Evolutionary conservation across 2,888 invertebrate species (phyloP).

Genomic region (Synanthedon andrenaeformis): DNA sequence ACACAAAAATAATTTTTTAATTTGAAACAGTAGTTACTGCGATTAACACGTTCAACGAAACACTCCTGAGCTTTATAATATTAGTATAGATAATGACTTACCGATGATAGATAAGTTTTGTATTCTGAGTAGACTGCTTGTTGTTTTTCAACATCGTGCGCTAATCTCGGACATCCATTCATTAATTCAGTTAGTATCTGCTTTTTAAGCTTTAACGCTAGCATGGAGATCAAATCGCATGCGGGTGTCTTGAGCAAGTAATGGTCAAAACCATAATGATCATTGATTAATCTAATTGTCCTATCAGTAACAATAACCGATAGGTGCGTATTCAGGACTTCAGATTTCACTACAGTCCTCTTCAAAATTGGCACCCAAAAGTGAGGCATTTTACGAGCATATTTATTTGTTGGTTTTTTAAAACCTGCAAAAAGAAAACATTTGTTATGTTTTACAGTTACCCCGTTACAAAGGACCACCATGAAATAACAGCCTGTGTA

Average conservation of each 20-base stretch:
- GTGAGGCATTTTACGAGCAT: constrained; percentile 76
- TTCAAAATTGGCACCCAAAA: constrained; percentile 90
- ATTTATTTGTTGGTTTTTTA: constrained; percentile 64
- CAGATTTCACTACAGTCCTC: constrained; percentile 87
- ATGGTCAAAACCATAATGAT: constrained; percentile 93
- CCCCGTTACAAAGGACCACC: no score
- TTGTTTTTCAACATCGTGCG: constrained; percentile 75
- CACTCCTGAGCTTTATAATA: no score
- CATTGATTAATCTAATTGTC: constrained; percentile 86
- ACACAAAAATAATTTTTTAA: no score
- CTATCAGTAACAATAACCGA: constrained; percentile 86
- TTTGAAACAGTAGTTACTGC: no score
- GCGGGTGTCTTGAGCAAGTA: constrained; percentile 94
- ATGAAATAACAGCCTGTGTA: no score
- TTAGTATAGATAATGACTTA: constrained; percentile 55
- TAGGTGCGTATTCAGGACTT: constrained; percentile 88
- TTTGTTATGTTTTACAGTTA: neutral
- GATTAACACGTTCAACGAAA: no score
- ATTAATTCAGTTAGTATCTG: constrained; percentile 82
- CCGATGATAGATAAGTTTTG: constrained; percentile 82
- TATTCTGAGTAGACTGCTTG: constrained; percentile 82
- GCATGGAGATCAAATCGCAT: constrained; percentile 87
- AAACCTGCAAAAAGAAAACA: constrained; percentile 62
- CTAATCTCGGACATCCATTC: constrained; percentile 75
- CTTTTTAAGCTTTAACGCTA: constrained; percentile 88